phyloP scores from a whole-genome alignment of 2,797 vertebrate species.

The Lindbergichthys nudifrons region DNA sequence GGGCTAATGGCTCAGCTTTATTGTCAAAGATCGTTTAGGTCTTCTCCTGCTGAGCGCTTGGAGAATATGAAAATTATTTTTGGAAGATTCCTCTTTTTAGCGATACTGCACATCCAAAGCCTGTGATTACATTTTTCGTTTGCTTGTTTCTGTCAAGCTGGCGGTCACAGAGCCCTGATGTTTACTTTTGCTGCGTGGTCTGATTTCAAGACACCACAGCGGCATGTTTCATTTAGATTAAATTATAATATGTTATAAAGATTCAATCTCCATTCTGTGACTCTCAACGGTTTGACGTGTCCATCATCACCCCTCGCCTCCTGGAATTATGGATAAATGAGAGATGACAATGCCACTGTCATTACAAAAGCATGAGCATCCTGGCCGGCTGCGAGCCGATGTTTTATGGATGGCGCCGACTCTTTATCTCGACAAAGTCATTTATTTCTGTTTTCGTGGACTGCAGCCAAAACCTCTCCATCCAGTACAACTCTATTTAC shows the following conservation, averaged over 20 bases:
- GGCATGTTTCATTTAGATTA: not conserved
- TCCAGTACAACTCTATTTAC: slow-evolving; percentile 29
- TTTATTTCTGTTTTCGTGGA: slow-evolving; percentile 51
- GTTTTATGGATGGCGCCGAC: slow-evolving; percentile 56
- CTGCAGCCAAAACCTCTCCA: slow-evolving; percentile 26
- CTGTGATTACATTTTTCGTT: slow-evolving; percentile 14
- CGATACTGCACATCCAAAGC: not conserved
- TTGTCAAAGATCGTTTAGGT: not conserved
- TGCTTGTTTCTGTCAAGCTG: slow-evolving; percentile 2
- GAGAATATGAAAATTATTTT: not conserved
- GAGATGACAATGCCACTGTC: slow-evolving; percentile 25
- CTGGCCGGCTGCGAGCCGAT: slow-evolving; percentile 16
- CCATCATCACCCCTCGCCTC: slow-evolving; percentile 12
- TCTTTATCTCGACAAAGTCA: slow-evolving; percentile 25
- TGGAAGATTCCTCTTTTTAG: not conserved
- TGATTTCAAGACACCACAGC: not conserved
- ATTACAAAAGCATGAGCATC: slow-evolving; percentile 23
- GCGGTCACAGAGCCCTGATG: not conserved
- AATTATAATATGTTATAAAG: slow-evolving; percentile 13
- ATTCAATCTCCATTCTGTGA: slow-evolving; percentile 5
- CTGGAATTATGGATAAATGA: slow-evolving; percentile 37
- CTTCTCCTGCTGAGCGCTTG: slow-evolving; percentile 2
- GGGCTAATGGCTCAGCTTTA: slow-evolving; percentile 12
- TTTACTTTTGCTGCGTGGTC: slow-evolving; percentile 1
- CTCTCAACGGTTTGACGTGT: slow-evolving; percentile 23